Base-by-base conservation (phyloP, 2,797 vertebrate species). In the Anabas testudineus region DNA sequence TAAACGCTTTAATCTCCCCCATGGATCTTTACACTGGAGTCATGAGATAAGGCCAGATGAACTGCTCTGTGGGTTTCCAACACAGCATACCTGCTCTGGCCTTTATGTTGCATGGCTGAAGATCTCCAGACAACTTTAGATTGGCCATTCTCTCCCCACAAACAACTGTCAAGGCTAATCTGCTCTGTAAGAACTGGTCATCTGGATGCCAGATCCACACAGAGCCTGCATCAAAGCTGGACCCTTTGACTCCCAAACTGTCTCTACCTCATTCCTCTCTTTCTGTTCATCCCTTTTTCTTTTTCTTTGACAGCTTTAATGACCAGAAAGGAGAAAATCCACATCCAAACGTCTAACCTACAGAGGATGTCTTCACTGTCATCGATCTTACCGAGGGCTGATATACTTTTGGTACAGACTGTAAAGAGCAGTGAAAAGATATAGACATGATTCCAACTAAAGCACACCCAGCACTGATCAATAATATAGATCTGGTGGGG, bases 101-200 rank as follows among this genome's bases (percentile, higher is more conserved):
- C 76, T 82, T 83, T 49, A 62, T 41, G 67, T 71, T 48, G 59
- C 74, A 71, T 43, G 71, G 56, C 71, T 76, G 78, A 86, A 77
- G 70, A 87, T 82, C 74, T 83, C 82, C 87, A 89, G 85, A 86
- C 85, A 58, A 70, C 75, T 81, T 82, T 76, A 84, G 83, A 83
- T 86, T 82, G 85, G 64, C 73, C 72, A 55, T 61, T 72, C 64
- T 74, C 52, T 58, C 73, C 65, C 61, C 72, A 88, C 82, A 87
- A 89, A 86, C 71, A 71, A 90, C 85, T 75, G 84, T 87, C 84
- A 83, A 84, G 74, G 61, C 83, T 89, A 87, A 90, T 90, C 84
- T 87, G 53, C 73, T 68, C 71, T 79, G 72, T 63, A 67, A 81
- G 55, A 71, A 46, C 47, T 74, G 74, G 84, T 90, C 88, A 88